Base-by-base conservation (phyloP, 1,140 invertebrate species). In the Agrypnia vestita region DNA sequence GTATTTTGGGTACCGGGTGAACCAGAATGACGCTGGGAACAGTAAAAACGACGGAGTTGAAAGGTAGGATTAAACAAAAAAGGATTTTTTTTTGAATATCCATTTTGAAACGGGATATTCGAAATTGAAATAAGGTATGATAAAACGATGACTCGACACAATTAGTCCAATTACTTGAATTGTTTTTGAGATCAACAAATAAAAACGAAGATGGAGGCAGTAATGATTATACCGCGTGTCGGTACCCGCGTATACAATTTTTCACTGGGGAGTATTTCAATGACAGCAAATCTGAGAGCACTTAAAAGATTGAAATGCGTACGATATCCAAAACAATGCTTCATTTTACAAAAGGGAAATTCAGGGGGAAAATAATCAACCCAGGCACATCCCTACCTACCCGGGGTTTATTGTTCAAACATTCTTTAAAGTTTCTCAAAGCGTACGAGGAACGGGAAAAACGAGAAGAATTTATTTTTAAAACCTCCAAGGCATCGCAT, bases 281-380 rank as follows among this genome's bases (percentile, higher is more conserved):
- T 21, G 64, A 46, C 25, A 21, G 13, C n/a, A 21, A 44, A 49
- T 47, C 64, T 47, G 64, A 69, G 64, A 69, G 44, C 64, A 69
- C 44, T 69, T 69, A 69, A 69, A 69, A 69, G 64, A 69, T 69
- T 69, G 64, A 69, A 69, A 69, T 69, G 44, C 64, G 64, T 47
- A 69, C 64, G 43, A 69, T 69, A 69, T 46, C 64, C 64, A 69
- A 69, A 69, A 69, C 64, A 69, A 69, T 69, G 64, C n/a, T n/a
- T n/a, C 64, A 47, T 19, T 69, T 47, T 47, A 69, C 64, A 69
- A 69, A 46, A 44, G 43, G 43, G 43, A 15, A 13, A 11, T 47
- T 47, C 43, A 44, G 44, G 44, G 64, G 64, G 44, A 35, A 35
- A 35, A 25, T 64, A 64, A 64, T 64, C 61, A 59, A 21, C 55